Conservation (phyloP, 2,797 vertebrate species). For the Leptatherina wallacei region DNA sequence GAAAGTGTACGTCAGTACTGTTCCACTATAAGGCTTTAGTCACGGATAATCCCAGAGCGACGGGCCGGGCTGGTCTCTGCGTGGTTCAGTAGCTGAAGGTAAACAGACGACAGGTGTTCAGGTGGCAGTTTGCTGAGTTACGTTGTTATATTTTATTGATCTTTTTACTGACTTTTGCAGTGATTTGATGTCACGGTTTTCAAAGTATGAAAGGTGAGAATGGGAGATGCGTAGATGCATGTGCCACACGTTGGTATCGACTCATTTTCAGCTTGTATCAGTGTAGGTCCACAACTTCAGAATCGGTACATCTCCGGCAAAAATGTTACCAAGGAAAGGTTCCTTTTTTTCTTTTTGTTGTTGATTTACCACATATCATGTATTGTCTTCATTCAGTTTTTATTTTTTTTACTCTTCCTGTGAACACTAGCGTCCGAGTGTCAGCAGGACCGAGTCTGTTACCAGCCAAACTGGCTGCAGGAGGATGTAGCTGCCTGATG, state of each 20-base stretch:
- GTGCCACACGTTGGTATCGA: no score
- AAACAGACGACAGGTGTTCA: background rate
- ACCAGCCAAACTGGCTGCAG: constrained; percentile 2
- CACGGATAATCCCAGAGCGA: constrained; percentile 34
- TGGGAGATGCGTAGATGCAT: no score
- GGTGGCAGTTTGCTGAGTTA: constrained; percentile 12
- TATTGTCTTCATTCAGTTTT: background rate
- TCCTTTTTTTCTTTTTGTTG: background rate
- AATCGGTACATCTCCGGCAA: no score
- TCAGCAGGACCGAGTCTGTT: constrained; percentile 15
- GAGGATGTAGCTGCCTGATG: constrained; percentile 13
- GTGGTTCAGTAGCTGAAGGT: background rate
- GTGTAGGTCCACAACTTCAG: no score
- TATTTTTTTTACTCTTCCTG: background rate
- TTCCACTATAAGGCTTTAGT: constrained; percentile 17
- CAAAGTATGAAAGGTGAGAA: constrained; percentile 46
- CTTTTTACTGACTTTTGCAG: background rate
- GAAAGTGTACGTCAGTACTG: constrained; percentile 18
- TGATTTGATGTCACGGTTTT: constrained; percentile 28
- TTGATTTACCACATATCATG: background rate
- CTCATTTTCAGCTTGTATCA: no score
- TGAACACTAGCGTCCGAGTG: background rate
- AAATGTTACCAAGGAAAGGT: no score
- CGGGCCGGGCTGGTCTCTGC: constrained; percentile 3
- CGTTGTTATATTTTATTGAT: constrained; percentile 3